Evolutionary conservation across 2,113 vertebrate genomes (phyloP), one percentile per base, ranked within the genome.

Genomic region (Agapornis roseicollis): DNA sequence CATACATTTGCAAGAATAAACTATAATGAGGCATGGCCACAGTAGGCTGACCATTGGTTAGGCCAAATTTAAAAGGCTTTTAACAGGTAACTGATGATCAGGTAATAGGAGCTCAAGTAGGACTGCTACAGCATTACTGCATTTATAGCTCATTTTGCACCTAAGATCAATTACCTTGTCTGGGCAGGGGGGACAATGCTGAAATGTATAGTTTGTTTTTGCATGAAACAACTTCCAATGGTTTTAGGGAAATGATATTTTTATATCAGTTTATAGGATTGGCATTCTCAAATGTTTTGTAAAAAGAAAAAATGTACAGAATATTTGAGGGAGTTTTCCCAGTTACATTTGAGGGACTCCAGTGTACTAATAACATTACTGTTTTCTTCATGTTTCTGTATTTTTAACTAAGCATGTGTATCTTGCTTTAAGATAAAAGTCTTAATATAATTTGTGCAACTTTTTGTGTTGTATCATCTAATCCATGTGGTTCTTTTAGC

Each of bases 281-380:
- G 47, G 39, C 63, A 60, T 90, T 95, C 93, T 88, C 58, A 81
- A 87, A 69, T 90, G 56, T 76, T 90, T 85, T 93, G 70, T 95
- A 89, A 89, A 82, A 66, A 55, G 13, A 66, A 68, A 73, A 74
- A 63, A 65, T 37, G 65, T 71, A 85, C 46, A 88, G 50, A 65
- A 31, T 87, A 74, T 74, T 73, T 73, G 50, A 91, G 50, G 81
- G 23, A 8, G 25, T 20, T 82, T 64, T 63, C 76, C 71, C 71
- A 65, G 33, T 79, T 68, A 68, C 53, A 20, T 85, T 44, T 52
- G 69, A 92, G 53, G 53, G 39, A 35, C 33, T 86, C 39, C 77
- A 65, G 79, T 69, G 65, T 85, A 46, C 64, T 77, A 55, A 58
- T 12, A 80, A 41, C 42, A 31, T 74, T 89, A 52, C 33, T 25